Evolutionary conservation across 2,888 invertebrate genomes (phyloP), one percentile per base, ranked within the genome.

Genomic region (Ferdinandea cuprea): DNA sequence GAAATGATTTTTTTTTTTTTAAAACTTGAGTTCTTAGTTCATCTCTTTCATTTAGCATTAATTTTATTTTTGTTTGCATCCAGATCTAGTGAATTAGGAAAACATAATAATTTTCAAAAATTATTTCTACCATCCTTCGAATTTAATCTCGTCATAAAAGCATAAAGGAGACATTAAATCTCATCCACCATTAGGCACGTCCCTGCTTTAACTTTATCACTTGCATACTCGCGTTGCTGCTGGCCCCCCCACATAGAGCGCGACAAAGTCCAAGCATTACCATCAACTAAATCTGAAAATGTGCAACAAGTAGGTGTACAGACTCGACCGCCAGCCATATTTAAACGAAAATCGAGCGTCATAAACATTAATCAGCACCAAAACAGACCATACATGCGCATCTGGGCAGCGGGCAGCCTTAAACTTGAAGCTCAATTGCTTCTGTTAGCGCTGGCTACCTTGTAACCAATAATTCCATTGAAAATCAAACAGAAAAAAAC

Each of bases 341-440:
- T 59, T 30, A 59, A 63, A 63, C 48, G 15, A 56, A 37, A 56
- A 65, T 17, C 30, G n/a, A 73, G n/a, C 54, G 28, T 46, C 63
- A 37, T 28, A 35, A 11, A 46, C 73, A 73, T 73, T 73, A 56
- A 73, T 73, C 54, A 73, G 54, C 19, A 46, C 30, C 63, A 56
- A 56, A 77, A 63, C 40, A 21, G 32, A 59, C 28, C 28, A 28
- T 32, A 50, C 35, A 32, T 54, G 52, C 42, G 48, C 77, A 78
- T 72, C 58, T 78, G 72, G 58, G 19, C 19, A 44, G 15, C 42
- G 44, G 65, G 37, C 37, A 58, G 42, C 48, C 68, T 80, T 46
- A 66, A 74, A 69, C 73, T 68, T 79, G 59, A 68, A 42, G 72
- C 46, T 21, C 44, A 42, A 73, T 68, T 74, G 79, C 79, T 80